phyloP scores from a whole-genome alignment of 1,140 invertebrate species.

The Drusus annulatus region DNA sequence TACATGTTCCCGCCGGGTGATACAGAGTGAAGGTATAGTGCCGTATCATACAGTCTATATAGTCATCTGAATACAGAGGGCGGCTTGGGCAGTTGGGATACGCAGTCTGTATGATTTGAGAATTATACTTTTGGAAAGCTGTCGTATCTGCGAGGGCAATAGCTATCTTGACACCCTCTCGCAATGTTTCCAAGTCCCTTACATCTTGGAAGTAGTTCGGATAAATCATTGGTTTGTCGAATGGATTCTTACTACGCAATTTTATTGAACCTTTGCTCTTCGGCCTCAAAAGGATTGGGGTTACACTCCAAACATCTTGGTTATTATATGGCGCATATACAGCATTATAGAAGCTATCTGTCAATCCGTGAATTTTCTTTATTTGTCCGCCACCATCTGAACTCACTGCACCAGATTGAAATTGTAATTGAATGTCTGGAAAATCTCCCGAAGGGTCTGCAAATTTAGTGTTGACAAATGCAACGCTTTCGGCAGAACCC shows the following conservation, averaged over 20 bases:
- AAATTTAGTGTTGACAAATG: constrained; percentile 89
- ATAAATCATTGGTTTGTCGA: constrained; percentile 86
- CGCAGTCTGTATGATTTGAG: constrained; percentile 81
- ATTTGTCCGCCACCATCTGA: constrained; percentile 85
- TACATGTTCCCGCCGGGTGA: constrained; percentile 71
- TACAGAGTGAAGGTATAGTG: constrained; percentile 91
- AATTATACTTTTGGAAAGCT: constrained; percentile 86
- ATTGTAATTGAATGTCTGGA: constrained; percentile 91
- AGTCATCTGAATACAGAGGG: constrained; percentile 83
- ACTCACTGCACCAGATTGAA: constrained; percentile 85
- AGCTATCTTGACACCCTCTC: constrained; percentile 87
- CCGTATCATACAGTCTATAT: constrained; percentile 87
- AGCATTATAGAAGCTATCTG: constrained; percentile 86
- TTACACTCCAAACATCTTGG: constrained; percentile 87
- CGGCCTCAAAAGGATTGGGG: constrained; percentile 85
- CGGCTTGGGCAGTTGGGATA: constrained; percentile 85
- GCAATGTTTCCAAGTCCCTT: constrained; percentile 82
- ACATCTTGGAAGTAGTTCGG: constrained; percentile 91
- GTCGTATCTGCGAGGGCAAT: constrained; percentile 83
- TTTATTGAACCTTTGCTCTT: constrained; percentile 86
- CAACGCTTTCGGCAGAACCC: constrained; percentile 76
- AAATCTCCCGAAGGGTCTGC: constrained; percentile 80
- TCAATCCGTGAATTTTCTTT: constrained; percentile 81
- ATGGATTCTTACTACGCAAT: constrained; percentile 84
- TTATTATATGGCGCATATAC: constrained; percentile 86